Evolutionary conservation across 1,140 invertebrate species (phyloP).

Genomic region (Drosophila mauritiana): DNA sequence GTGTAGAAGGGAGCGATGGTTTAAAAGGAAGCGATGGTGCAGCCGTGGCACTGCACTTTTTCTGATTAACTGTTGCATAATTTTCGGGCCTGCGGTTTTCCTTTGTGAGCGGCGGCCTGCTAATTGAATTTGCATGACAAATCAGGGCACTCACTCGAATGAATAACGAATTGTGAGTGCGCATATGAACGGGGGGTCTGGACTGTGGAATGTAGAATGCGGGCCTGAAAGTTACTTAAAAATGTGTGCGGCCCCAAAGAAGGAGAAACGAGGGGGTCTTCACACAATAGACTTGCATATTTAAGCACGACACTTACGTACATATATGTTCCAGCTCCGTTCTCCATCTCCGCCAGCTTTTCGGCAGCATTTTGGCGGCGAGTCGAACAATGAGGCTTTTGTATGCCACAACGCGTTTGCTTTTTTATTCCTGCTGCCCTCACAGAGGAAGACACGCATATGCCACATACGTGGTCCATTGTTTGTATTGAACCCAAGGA

Average conservation of each 20-base stretch:
- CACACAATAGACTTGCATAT: constrained; percentile 44
- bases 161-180: constrained; percentile 33
- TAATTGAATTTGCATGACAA: constrained; percentile 66
- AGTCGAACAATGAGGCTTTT: constrained; percentile 72
- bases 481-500: constrained; percentile 64
- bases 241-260: constrained; percentile 28
- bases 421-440: constrained; percentile 38
- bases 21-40: not conserved
- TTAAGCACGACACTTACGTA: constrained; percentile 62
- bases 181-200: constrained; percentile 8
- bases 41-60: constrained; percentile 38
- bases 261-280: constrained; percentile 5
- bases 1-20: not conserved
- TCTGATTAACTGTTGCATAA: constrained; percentile 68
- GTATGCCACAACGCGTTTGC: constrained; percentile 66
- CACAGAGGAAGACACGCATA: constrained; percentile 36
- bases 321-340: constrained; percentile 25
- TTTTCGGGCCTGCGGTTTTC: constrained; percentile 51
- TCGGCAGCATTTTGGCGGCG: constrained; percentile 37
- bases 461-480: constrained; percentile 57
- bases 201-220: too few relatives aligned
- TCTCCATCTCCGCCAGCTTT: constrained; percentile 5
- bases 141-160: constrained; percentile 52
- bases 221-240: constrained; percentile 62
- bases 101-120: constrained; percentile 38